Evolutionary conservation across 2,113 vertebrate genomes (phyloP).

Genomic region (Sorex araneus): DNA sequence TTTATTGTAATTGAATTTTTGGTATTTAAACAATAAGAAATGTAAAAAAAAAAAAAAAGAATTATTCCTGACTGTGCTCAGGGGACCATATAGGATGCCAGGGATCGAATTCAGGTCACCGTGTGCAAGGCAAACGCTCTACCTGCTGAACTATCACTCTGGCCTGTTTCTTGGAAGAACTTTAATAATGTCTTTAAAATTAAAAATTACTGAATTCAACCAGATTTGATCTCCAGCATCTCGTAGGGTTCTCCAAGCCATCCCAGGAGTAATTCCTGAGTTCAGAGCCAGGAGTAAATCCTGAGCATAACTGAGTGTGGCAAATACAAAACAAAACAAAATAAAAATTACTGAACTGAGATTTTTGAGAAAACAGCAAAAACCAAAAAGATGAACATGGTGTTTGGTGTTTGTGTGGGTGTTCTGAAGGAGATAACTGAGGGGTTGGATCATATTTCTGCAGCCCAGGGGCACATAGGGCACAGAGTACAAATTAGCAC

Average conservation of each 20-base stretch:
- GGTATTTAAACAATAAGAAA: slow-evolving; percentile 18
- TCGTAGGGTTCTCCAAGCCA: too few species aligned
- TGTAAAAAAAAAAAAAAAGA: background rate
- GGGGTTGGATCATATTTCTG: background rate
- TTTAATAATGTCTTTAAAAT: background rate
- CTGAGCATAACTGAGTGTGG: too few species aligned
- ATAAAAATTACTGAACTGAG: background rate
- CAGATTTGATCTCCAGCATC: too few species aligned
- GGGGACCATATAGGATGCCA: too few species aligned
- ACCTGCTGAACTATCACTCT: too few species aligned
- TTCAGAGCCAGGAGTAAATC: too few species aligned
- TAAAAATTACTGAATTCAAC: too few species aligned
- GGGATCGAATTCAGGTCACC: too few species aligned
- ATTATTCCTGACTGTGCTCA: too few species aligned
- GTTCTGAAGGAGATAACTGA: background rate
- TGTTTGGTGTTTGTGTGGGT: background rate
- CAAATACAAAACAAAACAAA: background rate
- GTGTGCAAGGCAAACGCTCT: too few species aligned
- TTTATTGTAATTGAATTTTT: slow-evolving; percentile 31
- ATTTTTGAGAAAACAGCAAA: background rate
- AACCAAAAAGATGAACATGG: background rate
- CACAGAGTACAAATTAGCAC: background rate
- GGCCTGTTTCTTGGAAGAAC: too few species aligned
- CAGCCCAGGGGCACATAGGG: background rate
- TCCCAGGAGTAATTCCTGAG: too few species aligned